Base-by-base conservation (phyloP, 2,888 invertebrate species). In the Smittia sp. region DNA sequence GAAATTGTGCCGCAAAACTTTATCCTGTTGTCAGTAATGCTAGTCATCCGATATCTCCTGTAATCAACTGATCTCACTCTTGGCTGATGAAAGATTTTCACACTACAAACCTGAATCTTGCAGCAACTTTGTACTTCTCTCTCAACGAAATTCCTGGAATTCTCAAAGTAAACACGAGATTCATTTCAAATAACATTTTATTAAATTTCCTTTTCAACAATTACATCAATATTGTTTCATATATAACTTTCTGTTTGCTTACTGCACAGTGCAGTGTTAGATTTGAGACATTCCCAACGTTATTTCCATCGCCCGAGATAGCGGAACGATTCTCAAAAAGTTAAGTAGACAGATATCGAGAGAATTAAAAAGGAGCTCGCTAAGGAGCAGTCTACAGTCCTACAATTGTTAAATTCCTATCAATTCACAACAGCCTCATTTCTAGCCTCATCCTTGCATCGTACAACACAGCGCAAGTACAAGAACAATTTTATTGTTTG, bases 371-470 rank as follows among this genome's bases (percentile, higher is more conserved):
- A 46, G 4, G n/a, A n/a, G 13, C 15, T 46, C 39, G 7, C 13
- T 13, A 46, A n/a, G 2, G 13, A 46, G 46, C 46, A 13, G n/a
- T 46, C 46, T 46, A 46, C 11, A 46, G 46, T 46, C 46, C 13
- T n/a, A 3, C 2, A 46, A 46, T 46, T 58, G 9, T 58, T 22
- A 20, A 22, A 58, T 24, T 58, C 22, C 58, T 24, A 58, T 22
- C 24, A 58, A 24, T 58, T 22, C 58, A 58, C 58, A 58, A 58
- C 58, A 58, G 58, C 58, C 58, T 58, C 58, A 24, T 58, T 46
- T 18, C 15, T 46, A 46, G 18, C 52, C n/a, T 32, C 32, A 32
- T 9, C 4, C 32, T 32, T 32, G 32, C 32, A 32, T 32, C 32
- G 32, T 9, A 32, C 32, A 32, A 9, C 9, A 32, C 32, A 32